Percentiles rank a stretch among this genome's conserved stretches.
Evolutionary conservation across 2,888 invertebrate species (phyloP).

Genomic region (Steinernema hermaphroditum): DNA sequence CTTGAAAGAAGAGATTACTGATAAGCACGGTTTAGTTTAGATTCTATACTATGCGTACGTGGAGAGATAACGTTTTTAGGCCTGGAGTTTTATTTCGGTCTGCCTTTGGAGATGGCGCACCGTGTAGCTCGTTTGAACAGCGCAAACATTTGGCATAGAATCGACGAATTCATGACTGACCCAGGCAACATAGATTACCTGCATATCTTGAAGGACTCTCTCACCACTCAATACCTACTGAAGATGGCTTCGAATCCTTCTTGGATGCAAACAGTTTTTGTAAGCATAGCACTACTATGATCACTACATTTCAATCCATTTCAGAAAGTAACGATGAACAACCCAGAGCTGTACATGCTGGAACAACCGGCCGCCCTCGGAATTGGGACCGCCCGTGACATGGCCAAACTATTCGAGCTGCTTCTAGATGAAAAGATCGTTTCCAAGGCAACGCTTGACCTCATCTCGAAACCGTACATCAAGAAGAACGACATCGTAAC

Average conservation of each 20-base stretch:
- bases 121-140: constrained; percentile 50
- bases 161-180: constrained; percentile 44
- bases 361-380: constrained; percentile 58
- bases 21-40: constrained; percentile 13
- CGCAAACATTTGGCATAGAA: constrained; percentile 44
- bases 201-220: constrained; percentile 37
- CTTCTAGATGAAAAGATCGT: constrained; percentile 37
- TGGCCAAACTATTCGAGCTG: constrained; percentile 52
- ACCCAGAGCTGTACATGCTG: constrained; percentile 54
- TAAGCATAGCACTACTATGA: no score
- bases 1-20: constrained; percentile 55
- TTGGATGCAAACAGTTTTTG: constrained; percentile 47
- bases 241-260: constrained; percentile 44
- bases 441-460: constrained; percentile 33
- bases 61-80: not conserved
- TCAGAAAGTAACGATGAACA: constrained; percentile 55
- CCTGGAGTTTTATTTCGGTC: constrained; percentile 54
- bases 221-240: constrained; percentile 31
- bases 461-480: constrained; percentile 34
- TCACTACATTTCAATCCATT: no score
- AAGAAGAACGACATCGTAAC: constrained; percentile 43
- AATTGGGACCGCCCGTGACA: constrained; percentile 49
- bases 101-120: constrained; percentile 45
- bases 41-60: not conserved
- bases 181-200: constrained; percentile 47